Evolutionary conservation across 2,888 invertebrate species (phyloP).

Genomic region (Prosopocoilus inquinatus): DNA sequence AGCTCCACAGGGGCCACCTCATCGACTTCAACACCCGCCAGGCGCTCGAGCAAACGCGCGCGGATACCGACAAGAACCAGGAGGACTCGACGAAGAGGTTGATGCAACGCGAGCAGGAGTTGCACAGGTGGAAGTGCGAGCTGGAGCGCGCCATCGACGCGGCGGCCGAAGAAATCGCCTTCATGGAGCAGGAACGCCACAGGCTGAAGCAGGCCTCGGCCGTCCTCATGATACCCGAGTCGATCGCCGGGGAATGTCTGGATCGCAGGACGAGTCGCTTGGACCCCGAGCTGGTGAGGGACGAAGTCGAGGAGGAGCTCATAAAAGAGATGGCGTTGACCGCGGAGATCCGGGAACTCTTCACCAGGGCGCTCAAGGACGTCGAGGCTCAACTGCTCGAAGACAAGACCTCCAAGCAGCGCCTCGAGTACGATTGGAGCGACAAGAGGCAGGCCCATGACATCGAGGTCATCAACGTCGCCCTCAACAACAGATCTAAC

Average conservation of each 20-base stretch:
- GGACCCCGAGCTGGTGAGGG: conserved; percentile 72
- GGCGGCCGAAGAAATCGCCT: conserved; percentile 68
- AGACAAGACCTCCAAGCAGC: conserved; percentile 77
- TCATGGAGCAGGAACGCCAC: conserved; percentile 65
- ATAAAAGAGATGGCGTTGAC: conserved; percentile 73
- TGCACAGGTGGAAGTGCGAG: conserved; percentile 74
- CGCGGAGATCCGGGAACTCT: conserved; percentile 63
- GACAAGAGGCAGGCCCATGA: conserved; percentile 81
- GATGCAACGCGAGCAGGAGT: conserved; percentile 64
- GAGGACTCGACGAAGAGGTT: conserved; percentile 65
- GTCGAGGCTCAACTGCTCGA: conserved; percentile 70
- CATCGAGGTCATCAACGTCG: conserved; percentile 68
- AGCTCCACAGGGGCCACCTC: conserved; percentile 43
- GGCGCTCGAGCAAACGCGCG: conserved; percentile 63
- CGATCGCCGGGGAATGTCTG: conserved; percentile 74
- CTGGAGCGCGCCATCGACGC: conserved; percentile 67
- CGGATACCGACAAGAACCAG: conserved; percentile 67
- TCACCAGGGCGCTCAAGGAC: conserved; percentile 62
- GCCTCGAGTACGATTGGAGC: conserved; percentile 88
- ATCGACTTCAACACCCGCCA: conserved; percentile 63
- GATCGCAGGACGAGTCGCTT: conserved; percentile 67
- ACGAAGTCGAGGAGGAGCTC: conserved; percentile 73
- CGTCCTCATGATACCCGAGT: conserved; percentile 68
- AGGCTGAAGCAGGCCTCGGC: conserved; percentile 67
- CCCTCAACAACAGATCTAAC: conserved; percentile 66